A percentile compares a stretch with the other conserved stretches of the same genome.
phyloP scores from a whole-genome alignment of 1,140 invertebrate species.

The Cephus cinctus region DNA sequence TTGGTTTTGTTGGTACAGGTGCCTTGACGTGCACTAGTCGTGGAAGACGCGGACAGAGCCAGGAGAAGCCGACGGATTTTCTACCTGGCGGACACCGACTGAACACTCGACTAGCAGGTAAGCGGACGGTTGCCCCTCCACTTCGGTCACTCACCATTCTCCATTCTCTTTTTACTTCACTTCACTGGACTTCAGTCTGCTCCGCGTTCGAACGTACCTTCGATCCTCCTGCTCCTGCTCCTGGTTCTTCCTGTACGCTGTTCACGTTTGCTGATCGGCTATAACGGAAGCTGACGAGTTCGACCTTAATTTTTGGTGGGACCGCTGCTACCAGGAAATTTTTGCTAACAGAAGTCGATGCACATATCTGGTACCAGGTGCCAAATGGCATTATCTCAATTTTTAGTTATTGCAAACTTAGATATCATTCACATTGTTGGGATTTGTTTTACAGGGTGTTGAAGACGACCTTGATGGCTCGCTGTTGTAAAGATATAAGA shows the following conservation, averaged over 20 bases:
- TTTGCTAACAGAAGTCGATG: background rate
- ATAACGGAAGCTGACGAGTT: slow-evolving; percentile 3
- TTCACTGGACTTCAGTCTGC: slow-evolving; percentile 24
- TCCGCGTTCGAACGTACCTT: slow-evolving; percentile 13
- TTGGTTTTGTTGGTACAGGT: slow-evolving; percentile 1
- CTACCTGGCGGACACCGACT: slow-evolving; percentile 52
- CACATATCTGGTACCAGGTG: no score
- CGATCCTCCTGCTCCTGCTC: background rate
- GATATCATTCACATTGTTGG: no score
- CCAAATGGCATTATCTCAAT: no score
- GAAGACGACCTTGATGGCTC: no score
- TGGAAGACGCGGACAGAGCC: slow-evolving; percentile 8
- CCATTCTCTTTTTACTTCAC: slow-evolving; percentile 39
- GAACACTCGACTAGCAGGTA: slow-evolving; percentile 48
- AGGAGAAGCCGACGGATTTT: slow-evolving; percentile 41
- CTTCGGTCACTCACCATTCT: slow-evolving; percentile 39
- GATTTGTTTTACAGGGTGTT: no score
- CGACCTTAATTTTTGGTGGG: background rate
- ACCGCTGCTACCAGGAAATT: background rate
- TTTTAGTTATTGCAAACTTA: no score
- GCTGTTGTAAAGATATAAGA: no score
- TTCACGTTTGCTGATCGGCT: slow-evolving; percentile 17
- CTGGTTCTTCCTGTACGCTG: slow-evolving; percentile 13
- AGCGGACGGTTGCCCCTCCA: slow-evolving; percentile 35
- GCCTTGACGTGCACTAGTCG: slow-evolving; percentile 5